Percentiles rank a stretch among this genome's conserved stretches.
Evolutionary conservation across 2,113 vertebrate species (phyloP).

Genomic region (Cyrtonyx montezumae): DNA sequence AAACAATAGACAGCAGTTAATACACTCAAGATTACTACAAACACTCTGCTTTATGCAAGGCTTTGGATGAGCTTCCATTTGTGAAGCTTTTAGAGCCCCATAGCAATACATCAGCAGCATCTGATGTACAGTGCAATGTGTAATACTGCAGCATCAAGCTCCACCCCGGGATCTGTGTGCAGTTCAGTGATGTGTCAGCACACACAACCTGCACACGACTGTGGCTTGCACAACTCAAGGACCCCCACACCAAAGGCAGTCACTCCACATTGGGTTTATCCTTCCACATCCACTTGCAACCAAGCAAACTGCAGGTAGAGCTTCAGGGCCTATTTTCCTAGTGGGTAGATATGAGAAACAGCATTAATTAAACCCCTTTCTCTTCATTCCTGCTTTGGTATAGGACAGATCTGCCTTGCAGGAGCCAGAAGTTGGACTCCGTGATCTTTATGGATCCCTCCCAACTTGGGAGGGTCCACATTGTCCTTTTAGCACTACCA

Average conservation of each 20-base stretch:
- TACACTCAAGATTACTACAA: constrained; percentile 12
- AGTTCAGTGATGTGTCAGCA: neutral
- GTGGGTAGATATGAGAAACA: neutral
- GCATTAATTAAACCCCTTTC: neutral
- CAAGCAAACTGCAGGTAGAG: neutral
- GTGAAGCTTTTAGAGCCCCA: neutral
- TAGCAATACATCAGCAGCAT: neutral
- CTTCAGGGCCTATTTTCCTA: constrained; percentile 2
- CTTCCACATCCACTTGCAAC: rapidly evolving
- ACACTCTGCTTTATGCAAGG: neutral
- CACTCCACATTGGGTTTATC: rapidly evolving
- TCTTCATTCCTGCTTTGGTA: constrained; percentile 36
- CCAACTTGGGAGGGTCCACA: neutral
- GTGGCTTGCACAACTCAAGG: neutral
- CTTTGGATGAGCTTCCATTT: neutral
- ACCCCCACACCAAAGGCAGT: rapidly evolving
- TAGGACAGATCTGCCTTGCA: constrained; percentile 24
- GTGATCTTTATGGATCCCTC: too few species aligned
- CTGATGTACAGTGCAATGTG: too few species aligned
- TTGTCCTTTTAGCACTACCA: constrained; percentile 22
- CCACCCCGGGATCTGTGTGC: rapidly evolving
- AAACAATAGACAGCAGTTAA: constrained; percentile 40
- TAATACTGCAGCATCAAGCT: neutral
- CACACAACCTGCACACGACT: rapidly evolving
- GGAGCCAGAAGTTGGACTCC: too few species aligned